phyloP scores from a whole-genome alignment of 2,113 vertebrate species.

The Pteropus alecto region DNA sequence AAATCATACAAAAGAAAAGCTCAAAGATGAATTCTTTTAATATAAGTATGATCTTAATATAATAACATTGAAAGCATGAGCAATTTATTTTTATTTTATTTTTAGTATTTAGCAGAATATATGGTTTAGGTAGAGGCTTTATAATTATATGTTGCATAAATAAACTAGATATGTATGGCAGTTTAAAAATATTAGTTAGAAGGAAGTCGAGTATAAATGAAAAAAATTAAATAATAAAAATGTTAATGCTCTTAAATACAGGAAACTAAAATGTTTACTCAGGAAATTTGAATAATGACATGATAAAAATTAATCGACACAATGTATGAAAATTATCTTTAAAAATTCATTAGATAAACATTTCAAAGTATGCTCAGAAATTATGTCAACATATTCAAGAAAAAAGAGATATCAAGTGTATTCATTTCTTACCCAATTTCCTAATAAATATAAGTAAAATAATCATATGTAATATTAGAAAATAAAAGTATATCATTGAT shows the following conservation, averaged over 20 bases:
- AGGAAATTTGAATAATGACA: neutral
- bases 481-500: neutral
- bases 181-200: neutral
- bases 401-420: neutral
- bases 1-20: neutral
- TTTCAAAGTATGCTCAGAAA: neutral
- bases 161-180: neutral
- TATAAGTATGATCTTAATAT: neutral
- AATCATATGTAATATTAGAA: neutral
- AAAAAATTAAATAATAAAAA: neutral
- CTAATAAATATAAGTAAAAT: neutral
- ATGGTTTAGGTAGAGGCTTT: neutral
- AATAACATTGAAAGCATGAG: neutral
- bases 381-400: neutral
- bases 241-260: neutral
- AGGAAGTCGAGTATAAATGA: neutral
- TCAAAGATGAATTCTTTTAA: slow-evolving; percentile 13
- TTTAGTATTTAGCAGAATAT: neutral
- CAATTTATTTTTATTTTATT: neutral
- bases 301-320: neutral
- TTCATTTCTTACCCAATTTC: neutral
- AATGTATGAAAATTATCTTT: neutral
- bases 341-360: neutral
- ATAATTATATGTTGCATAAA: neutral
- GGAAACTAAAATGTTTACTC: neutral